A percentile compares a stretch with the other conserved stretches of the same genome.
phyloP scores from a whole-genome alignment of 2,797 vertebrate genomes.

The Peromyscus eremicus region DNA sequence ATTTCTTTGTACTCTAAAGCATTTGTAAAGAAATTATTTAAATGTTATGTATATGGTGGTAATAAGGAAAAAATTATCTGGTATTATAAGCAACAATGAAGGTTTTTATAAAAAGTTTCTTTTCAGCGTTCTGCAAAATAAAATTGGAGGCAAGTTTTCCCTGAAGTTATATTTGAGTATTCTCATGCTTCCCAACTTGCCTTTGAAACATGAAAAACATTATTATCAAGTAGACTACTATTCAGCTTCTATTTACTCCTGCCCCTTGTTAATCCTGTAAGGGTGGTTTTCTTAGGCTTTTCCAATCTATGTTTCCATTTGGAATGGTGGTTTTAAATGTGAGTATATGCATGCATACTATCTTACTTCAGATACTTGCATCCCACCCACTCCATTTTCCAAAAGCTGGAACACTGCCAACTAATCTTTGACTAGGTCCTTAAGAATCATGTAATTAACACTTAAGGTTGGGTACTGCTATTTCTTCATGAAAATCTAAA shows the following conservation, averaged over 20 bases:
- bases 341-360: slow-evolving; percentile 69
- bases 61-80: slow-evolving; percentile 84
- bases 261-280: slow-evolving; percentile 64
- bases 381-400: slow-evolving; percentile 39
- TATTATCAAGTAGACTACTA: slow-evolving; percentile 65
- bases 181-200: slow-evolving; percentile 78
- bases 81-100: slow-evolving; percentile 86
- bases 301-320: slow-evolving; percentile 53
- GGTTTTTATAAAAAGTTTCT: slow-evolving; percentile 85
- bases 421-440: slow-evolving; percentile 71
- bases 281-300: slow-evolving; percentile 73
- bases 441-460: background rate
- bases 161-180: slow-evolving; percentile 76
- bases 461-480: slow-evolving; percentile 66
- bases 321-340: slow-evolving; percentile 64
- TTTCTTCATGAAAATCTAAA: slow-evolving; percentile 70
- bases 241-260: slow-evolving; percentile 55
- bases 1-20: slow-evolving; percentile 87
- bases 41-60: slow-evolving; percentile 90
- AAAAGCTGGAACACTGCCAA: slow-evolving; percentile 84
- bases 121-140: slow-evolving; percentile 71
- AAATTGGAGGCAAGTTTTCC: slow-evolving; percentile 74
- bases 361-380: slow-evolving; percentile 59
- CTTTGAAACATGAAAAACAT: slow-evolving; percentile 74
- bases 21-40: slow-evolving; percentile 90